These are phyloP conservation scores for Astatoreochromis straeleni DNA, from an alignment of 2,113 vertebrate genomes.

Conservation along the genomic window DNA sequence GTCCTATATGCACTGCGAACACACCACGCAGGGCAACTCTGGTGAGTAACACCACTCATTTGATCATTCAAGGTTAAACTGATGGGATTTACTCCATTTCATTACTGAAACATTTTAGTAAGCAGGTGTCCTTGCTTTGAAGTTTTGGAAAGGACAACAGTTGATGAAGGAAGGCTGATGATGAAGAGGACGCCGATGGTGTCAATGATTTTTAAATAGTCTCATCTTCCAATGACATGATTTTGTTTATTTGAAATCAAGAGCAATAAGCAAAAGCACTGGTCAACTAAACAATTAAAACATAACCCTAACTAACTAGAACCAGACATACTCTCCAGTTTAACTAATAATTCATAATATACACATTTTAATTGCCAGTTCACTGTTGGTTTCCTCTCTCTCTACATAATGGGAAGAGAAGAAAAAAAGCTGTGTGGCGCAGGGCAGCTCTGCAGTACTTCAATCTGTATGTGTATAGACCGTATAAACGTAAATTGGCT, in stretches of 20 bases:
- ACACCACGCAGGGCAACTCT: conserved; percentile 30
- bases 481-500: background rate
- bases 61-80: background rate
- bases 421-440: background rate
- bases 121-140: background rate
- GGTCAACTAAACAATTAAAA: background rate
- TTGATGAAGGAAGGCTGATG: background rate
- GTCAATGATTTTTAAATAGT: background rate
- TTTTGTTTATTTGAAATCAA: background rate
- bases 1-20: conserved; percentile 66
- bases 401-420: background rate
- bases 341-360: background rate
- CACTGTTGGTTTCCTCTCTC: background rate
- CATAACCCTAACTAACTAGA: background rate
- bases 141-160: background rate
- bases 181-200: background rate
- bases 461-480: background rate
- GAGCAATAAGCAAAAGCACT: background rate
- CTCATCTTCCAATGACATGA: background rate
- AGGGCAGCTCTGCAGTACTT: background rate
- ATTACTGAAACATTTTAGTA: background rate
- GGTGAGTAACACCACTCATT: conserved; percentile 51
- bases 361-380: background rate
- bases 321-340: background rate
- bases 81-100: background rate